Conservation (phyloP, 1,140 invertebrate species). For the Drosophila nebulosa region DNA sequence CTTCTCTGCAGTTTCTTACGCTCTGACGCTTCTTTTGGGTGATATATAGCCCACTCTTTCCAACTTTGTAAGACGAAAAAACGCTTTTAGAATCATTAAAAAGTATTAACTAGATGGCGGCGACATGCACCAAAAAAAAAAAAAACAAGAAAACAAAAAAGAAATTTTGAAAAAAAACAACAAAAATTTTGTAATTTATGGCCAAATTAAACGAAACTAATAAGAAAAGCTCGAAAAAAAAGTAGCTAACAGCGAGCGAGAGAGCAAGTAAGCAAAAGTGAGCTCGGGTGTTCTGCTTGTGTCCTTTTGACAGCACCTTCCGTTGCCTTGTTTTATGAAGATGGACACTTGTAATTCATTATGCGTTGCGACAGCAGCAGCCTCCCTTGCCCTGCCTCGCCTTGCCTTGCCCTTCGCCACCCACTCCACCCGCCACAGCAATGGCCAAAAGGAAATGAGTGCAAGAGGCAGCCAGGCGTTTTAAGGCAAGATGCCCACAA, state of each 20-base stretch:
- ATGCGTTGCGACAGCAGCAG: constrained; percentile 50
- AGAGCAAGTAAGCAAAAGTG: background rate
- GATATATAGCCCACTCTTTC: constrained; percentile 36
- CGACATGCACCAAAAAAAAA: constrained; percentile 7
- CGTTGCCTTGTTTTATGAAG: constrained; percentile 72
- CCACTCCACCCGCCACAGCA: constrained; percentile 17
- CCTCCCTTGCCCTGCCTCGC: no score
- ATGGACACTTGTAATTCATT: constrained; percentile 78
- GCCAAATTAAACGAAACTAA: constrained; percentile 76
- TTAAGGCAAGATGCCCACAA: background rate
- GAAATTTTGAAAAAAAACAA: constrained; percentile 12
- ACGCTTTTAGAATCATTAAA: constrained; percentile 66
- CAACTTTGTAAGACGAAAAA: constrained; percentile 6
- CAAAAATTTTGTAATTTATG: constrained; percentile 71
- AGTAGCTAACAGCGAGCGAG: background rate
- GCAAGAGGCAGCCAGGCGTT: constrained; percentile 40
- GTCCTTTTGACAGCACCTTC: constrained; percentile 76
- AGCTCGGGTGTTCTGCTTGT: constrained; percentile 27
- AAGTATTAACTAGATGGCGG: constrained; percentile 65
- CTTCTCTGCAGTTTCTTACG: constrained; percentile 21
- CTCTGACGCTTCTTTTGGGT: constrained; percentile 39
- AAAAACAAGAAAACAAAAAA: constrained; percentile 3
- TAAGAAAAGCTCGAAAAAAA: constrained; percentile 57
- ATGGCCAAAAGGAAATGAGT: constrained; percentile 65
- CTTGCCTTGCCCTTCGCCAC: no score